Conservation (phyloP, 2,797 vertebrate species). For the Liasis olivaceus region DNA sequence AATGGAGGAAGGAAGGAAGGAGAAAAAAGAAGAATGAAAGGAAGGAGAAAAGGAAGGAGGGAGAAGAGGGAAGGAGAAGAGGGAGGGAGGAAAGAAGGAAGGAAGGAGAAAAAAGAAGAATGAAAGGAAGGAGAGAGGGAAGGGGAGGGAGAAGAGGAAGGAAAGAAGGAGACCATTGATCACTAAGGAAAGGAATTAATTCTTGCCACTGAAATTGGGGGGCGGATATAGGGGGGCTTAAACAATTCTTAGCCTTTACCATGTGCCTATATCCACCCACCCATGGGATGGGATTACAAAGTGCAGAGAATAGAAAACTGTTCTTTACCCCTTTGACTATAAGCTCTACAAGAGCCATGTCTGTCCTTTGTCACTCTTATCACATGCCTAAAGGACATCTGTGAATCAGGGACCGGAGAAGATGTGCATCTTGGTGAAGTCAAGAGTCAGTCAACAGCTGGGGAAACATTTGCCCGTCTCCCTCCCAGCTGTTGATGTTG, state of each 20-base stretch:
- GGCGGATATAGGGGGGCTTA: not conserved
- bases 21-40: no score
- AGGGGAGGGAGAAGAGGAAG: no score
- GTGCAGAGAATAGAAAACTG: not conserved
- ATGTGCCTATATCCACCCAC: rapidly evolving
- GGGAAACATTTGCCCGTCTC: not conserved
- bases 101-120: no score
- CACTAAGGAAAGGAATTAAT: not conserved
- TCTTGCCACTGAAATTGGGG: not conserved
- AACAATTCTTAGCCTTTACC: not conserved
- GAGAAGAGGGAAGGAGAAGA: no score
- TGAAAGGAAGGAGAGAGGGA: no score
- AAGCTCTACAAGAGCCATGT: not conserved
- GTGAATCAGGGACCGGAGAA: not conserved
- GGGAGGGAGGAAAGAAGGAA: no score
- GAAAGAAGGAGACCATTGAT: not conserved
- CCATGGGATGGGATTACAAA: not conserved
- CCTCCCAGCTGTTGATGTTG: not conserved
- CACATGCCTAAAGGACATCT: not conserved
- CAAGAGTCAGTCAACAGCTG: not conserved
- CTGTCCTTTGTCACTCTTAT: not conserved
- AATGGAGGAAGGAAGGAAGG: not conserved
- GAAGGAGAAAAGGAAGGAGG: no score
- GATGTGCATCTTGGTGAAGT: not conserved
- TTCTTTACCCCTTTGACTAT: not conserved